Percentiles rank a stretch among this genome's conserved stretches.
Conservation (phyloP, 2,113 vertebrate genomes). For the Leiothrix lutea region DNA sequence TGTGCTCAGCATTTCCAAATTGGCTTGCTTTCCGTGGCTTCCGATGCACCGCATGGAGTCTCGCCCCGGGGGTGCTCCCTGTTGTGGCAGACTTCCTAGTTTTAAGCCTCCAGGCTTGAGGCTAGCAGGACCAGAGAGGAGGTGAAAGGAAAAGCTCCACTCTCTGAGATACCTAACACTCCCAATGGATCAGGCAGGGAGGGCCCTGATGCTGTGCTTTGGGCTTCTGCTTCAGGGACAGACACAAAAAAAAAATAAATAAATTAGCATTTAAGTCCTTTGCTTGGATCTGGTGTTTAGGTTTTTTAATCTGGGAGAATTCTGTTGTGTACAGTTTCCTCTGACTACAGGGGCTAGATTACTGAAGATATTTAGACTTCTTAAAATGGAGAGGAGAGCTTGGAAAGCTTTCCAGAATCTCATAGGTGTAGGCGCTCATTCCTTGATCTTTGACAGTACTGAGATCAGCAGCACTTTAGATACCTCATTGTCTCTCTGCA, state of each 20-base stretch:
- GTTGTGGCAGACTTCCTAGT: constrained; percentile 55
- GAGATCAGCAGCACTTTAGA: not conserved
- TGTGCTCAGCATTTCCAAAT: constrained; percentile 63
- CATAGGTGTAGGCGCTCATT: not conserved
- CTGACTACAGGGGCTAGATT: not conserved
- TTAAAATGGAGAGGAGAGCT: not conserved
- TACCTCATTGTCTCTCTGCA: not conserved
- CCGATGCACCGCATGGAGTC: not conserved
- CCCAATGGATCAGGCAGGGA: not conserved
- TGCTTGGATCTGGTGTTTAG: not conserved
- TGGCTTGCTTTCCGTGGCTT: constrained; percentile 41
- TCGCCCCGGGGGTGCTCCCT: constrained; percentile 16
- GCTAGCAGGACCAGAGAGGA: constrained; percentile 52
- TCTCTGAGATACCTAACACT: not conserved
- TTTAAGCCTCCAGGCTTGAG: constrained; percentile 20
- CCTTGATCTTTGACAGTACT: not conserved
- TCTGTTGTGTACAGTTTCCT: not conserved
- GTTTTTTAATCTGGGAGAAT: not conserved
- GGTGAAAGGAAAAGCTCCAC: not conserved
- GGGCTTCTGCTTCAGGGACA: not conserved
- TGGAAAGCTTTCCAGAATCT: not conserved
- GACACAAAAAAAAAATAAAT: not conserved
- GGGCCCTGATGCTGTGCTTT: not conserved
- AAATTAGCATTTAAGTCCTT: not conserved
- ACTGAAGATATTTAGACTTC: not conserved